phyloP scores from a whole-genome alignment of 1,140 invertebrate species.

The Sitobion miscanthi region DNA sequence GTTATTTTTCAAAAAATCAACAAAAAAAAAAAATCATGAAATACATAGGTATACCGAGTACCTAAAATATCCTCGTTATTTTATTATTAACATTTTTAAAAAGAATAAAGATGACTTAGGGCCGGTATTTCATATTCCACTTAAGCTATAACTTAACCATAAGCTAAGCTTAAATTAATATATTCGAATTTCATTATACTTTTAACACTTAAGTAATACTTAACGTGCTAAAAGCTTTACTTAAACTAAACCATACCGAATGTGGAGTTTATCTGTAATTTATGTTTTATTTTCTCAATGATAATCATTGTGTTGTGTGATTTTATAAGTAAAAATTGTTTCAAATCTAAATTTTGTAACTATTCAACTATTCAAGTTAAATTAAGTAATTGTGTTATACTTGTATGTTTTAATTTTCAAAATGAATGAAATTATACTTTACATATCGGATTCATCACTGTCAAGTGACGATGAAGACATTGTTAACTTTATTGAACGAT shows the following conservation, averaged over 20 bases:
- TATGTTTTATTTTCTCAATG: background rate
- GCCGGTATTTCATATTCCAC: background rate
- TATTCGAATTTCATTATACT: no score
- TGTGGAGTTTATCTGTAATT: background rate
- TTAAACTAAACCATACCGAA: background rate
- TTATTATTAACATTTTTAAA: no score
- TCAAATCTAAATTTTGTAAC: no score
- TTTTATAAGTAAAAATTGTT: no score
- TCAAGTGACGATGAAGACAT: background rate
- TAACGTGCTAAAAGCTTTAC: background rate
- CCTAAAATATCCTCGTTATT: no score
- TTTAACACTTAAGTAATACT: background rate
- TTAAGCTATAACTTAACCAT: slow-evolving; percentile 22
- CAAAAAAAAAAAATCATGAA: no score
- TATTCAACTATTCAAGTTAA: no score
- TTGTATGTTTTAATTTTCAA: no score
- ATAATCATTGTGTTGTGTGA: background rate
- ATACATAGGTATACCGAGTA: no score
- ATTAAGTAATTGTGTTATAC: no score
- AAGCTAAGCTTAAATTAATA: slow-evolving; percentile 1
- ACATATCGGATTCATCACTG: background rate
- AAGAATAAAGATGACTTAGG: no score
- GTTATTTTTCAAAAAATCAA: no score
- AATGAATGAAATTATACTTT: background rate
- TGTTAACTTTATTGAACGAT: slow-evolving; percentile 8